phyloP scores from a whole-genome alignment of 2,888 invertebrate genomes.

The Gymnosoma rotundatum region DNA sequence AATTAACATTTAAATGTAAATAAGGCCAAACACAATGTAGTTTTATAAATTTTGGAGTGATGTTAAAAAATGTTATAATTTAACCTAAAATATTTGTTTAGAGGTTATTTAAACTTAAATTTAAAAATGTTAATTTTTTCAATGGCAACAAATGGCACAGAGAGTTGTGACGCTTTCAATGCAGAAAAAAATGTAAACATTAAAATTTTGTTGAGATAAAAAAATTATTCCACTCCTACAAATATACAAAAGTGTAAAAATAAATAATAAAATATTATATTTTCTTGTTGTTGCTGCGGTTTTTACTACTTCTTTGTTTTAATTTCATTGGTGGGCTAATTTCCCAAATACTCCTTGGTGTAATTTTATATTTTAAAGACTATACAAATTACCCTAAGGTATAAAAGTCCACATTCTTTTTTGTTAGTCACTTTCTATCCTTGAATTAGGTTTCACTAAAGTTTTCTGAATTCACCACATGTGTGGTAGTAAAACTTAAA shows the following conservation, averaged over 20 bases:
- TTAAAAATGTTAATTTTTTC: neutral
- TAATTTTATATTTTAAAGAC: neutral
- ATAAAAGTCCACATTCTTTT: no score
- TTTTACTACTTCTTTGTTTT: neutral
- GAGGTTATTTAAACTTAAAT: no score
- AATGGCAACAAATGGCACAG: neutral
- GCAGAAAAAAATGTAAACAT: no score
- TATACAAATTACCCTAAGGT: neutral
- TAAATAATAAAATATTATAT: no score
- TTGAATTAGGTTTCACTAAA: neutral
- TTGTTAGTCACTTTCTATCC: no score
- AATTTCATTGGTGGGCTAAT: neutral
- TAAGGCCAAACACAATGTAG: neutral
- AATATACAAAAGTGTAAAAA: no score
- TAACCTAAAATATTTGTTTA: no score
- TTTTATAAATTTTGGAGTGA: neutral
- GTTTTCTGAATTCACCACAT: constrained; percentile 9
- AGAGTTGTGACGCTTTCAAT: neutral
- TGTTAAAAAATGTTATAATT: no score
- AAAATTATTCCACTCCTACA: neutral
- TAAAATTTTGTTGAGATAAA: no score
- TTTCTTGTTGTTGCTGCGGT: neutral
- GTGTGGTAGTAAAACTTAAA: neutral
- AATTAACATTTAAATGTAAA: constrained; percentile 10
- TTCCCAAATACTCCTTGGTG: neutral